A percentile compares a stretch with the other conserved stretches of the same genome.
Conservation (phyloP, 2,888 invertebrate genomes). For the Parascotia fuliginaria region DNA sequence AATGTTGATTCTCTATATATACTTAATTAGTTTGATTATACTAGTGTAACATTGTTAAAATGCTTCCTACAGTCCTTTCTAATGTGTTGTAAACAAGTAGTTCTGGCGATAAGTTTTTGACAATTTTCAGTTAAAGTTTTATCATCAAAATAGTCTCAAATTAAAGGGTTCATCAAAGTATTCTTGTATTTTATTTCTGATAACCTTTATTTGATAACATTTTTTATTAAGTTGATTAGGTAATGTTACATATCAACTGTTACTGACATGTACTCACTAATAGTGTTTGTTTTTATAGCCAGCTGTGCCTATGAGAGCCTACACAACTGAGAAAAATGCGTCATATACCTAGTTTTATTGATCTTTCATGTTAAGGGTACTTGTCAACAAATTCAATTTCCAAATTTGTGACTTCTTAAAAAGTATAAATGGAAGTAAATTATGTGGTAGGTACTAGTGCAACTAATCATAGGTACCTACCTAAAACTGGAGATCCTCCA, state of each 20-base stretch:
- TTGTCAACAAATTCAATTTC: too few species aligned
- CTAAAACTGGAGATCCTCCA: too few species aligned
- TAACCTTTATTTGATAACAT: background rate
- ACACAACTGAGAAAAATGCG: too few species aligned
- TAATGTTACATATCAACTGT: background rate
- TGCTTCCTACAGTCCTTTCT: slow-evolving; percentile 36
- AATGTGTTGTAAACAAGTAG: slow-evolving; percentile 36
- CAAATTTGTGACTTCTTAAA: too few species aligned
- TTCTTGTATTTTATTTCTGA: slow-evolving; percentile 54
- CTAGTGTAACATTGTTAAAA: slow-evolving; percentile 18
- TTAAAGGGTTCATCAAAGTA: slow-evolving; percentile 75
- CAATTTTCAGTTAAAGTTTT: slow-evolving; percentile 52
- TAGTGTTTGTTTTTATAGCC: background rate
- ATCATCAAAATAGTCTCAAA: slow-evolving; percentile 74
- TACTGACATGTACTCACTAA: background rate
- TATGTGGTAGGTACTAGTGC: too few species aligned
- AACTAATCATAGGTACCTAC: too few species aligned
- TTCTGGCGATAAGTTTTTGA: slow-evolving; percentile 47
- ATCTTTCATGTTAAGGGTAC: too few species aligned
- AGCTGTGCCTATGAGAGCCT: background rate
- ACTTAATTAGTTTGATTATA: slow-evolving; percentile 25
- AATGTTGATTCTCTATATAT: slow-evolving; percentile 31
- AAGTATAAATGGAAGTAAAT: too few species aligned
- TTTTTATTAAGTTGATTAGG: background rate
- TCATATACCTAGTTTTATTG: too few species aligned